Evolutionary conservation across 2,113 vertebrate species (phyloP), one percentile per base, ranked within the genome.

Genomic region (Rhinichthys klamathensis): DNA sequence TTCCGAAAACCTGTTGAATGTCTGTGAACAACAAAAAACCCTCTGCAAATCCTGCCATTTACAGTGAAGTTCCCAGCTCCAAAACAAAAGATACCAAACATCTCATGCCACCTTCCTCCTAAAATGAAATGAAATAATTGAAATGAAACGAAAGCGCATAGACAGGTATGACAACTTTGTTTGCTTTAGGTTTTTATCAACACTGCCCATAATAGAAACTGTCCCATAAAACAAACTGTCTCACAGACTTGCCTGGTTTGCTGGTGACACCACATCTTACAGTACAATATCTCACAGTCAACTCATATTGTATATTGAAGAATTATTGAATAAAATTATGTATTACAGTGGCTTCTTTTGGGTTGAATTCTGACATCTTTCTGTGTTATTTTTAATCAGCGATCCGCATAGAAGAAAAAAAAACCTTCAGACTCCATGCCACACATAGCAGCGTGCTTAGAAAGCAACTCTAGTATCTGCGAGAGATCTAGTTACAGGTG

Each of bases 401-500:
- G 2, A 6, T 41, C 10, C 10, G 1, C 67, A 41, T 10, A 18
- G 0, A 69, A 69, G 8, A 4, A 35, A 23, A 6, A 38, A 41
- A 10, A 38, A 0, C 0, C 32, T 38, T 70, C 18, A 70, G 32
- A 41, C 10, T 6, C 32, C 4, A 9, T 32, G 3, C 16, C 32
- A 38, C 67, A n/a, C 54, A 56, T 56, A 56, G 21, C 18, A 12
- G 35, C 67, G 2, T 70, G 67, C 9, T 41, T 41, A 41, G 21
- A 70, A 41, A 70, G 67, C 35, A 41, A n/a, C 10, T 23, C 32
- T 70, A 11, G 7, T 70, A 9, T 70, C 8, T 38, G 32, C 9
- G 21, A 70, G 67, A 70, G 35, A 70, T 70, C 35, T n/a, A 6
- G 38, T 70, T 41, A 41, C 67, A 70, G 35, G 67, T 70, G 67